These are phyloP conservation scores for Achlya flavicornis DNA, from an alignment of 2,888 invertebrate species.

Conservation along the genomic window DNA sequence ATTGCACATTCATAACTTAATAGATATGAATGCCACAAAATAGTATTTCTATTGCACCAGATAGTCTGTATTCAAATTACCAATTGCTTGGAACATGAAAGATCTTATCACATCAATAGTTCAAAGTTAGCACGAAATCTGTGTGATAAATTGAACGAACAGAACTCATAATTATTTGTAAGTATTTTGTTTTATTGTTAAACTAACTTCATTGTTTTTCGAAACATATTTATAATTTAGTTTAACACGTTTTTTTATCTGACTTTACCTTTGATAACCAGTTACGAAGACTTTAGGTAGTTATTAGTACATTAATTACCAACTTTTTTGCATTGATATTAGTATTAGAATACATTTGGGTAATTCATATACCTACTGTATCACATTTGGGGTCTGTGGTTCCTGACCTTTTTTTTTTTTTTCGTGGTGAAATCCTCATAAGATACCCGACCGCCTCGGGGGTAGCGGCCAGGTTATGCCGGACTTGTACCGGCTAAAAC, in stretches of 20 bases:
- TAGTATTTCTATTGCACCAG: neutral
- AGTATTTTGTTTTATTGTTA: neutral
- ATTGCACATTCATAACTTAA: conserved; percentile 3
- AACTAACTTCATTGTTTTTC: neutral
- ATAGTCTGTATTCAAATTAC: conserved; percentile 24
- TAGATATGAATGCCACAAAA: neutral
- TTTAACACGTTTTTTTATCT: neutral
- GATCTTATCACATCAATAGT: conserved; percentile 39
- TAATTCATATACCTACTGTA: too few species aligned
- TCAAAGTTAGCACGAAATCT: conserved; percentile 30
- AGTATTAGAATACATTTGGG: too few species aligned
- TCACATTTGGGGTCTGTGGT: too few species aligned
- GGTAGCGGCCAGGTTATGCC: too few species aligned
- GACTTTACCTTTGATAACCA: neutral
- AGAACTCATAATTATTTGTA: conserved; percentile 15
- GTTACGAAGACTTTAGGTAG: too few species aligned
- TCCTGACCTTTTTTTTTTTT: too few species aligned
- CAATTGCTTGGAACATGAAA: conserved; percentile 26
- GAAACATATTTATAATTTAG: neutral
- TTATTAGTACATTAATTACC: too few species aligned
- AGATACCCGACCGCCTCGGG: too few species aligned
- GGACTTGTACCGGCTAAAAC: too few species aligned
- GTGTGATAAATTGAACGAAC: conserved; percentile 30
- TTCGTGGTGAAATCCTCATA: too few species aligned
- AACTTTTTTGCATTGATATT: too few species aligned